These are phyloP conservation scores for Pseudopodoces humilis DNA, from an alignment of 2,113 vertebrate genomes.

Conservation along the genomic window DNA sequence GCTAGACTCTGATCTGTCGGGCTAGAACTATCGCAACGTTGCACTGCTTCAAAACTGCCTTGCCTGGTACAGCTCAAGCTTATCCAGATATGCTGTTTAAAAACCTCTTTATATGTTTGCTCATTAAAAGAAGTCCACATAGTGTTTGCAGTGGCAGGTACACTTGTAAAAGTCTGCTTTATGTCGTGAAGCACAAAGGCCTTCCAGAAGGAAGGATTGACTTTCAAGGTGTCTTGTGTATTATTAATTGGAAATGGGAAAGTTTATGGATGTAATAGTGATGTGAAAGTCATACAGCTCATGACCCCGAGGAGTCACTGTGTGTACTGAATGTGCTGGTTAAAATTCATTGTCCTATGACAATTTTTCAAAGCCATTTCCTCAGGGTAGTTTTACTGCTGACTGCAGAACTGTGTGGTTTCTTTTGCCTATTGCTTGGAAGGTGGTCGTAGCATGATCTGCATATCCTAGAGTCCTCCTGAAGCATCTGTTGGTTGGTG, in stretches of 20 bases:
- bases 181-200: neutral
- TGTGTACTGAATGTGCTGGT: neutral
- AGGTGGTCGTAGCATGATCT: conserved; percentile 48
- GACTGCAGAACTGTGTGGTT: conserved; percentile 53
- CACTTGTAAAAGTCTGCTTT: conserved; percentile 4
- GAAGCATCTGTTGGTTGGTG: conserved; percentile 35
- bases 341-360: conserved; percentile 45
- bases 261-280: neutral
- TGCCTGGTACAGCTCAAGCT: conserved; percentile 36
- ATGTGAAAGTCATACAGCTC: neutral
- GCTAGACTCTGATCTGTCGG: neutral
- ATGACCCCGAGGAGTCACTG: neutral
- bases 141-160: conserved; percentile 42
- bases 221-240: neutral
- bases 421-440: conserved; percentile 62
- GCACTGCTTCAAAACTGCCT: conserved; percentile 46
- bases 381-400: conserved; percentile 36
- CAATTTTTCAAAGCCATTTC: conserved; percentile 42
- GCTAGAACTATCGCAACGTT: neutral
- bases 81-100: neutral
- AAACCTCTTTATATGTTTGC: conserved; percentile 11
- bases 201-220: neutral
- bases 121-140: conserved; percentile 60
- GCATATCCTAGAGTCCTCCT: conserved; percentile 26
- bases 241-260: conserved; percentile 11